Evolutionary conservation across 2,113 vertebrate genomes (phyloP).

Genomic region (Coptodon rendalli): DNA sequence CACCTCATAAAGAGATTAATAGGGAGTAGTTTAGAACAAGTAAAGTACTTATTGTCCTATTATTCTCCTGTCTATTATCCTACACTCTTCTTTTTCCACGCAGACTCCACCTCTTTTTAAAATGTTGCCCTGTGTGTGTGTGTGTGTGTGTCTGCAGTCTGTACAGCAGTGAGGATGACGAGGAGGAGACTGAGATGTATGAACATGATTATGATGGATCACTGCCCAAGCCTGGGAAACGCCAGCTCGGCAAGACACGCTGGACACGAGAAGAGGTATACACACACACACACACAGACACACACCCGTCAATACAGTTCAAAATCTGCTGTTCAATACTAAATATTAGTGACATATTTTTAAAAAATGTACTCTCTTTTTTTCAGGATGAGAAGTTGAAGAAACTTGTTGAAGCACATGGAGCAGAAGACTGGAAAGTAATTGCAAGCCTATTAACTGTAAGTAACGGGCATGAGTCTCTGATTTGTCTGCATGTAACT

Average conservation of each 20-base stretch:
- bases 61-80: slow-evolving; percentile 16
- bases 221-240: slow-evolving; percentile 86
- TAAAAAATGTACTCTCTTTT: slow-evolving; percentile 27
- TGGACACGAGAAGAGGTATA: slow-evolving; percentile 94
- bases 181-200: slow-evolving; percentile 93
- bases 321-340: not conserved
- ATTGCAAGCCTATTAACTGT: slow-evolving; percentile 94
- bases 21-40: slow-evolving; percentile 33
- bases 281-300: not conserved
- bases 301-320: not conserved
- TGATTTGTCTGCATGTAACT: not conserved
- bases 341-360: not conserved
- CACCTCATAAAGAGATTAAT: slow-evolving; percentile 30
- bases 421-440: slow-evolving; percentile 97
- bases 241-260: slow-evolving; percentile 94
- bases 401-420: slow-evolving; percentile 94
- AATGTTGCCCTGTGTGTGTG: not conserved
- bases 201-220: slow-evolving; percentile 96
- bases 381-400: slow-evolving; percentile 95
- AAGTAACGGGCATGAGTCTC: slow-evolving; percentile 53
- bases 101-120: not conserved
- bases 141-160: slow-evolving; percentile 72
- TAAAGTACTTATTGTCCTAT: slow-evolving; percentile 5
- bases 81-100: not conserved
- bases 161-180: slow-evolving; percentile 97